A percentile compares a stretch with the other conserved stretches of the same genome.
Evolutionary conservation across 2,888 invertebrate genomes (phyloP).

Genomic region (Aquatica leii): DNA sequence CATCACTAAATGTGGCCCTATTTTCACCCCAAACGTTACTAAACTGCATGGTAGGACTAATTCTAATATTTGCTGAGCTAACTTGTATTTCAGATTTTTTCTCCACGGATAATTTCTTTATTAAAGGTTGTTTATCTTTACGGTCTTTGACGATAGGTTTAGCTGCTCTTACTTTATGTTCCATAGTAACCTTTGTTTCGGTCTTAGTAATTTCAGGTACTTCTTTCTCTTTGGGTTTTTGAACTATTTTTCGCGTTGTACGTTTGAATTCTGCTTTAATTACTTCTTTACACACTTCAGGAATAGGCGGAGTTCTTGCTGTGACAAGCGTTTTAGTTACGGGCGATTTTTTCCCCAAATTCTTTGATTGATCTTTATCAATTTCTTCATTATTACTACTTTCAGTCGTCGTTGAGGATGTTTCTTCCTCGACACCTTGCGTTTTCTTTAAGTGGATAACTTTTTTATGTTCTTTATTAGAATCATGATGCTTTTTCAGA

Average conservation of each 20-base stretch:
- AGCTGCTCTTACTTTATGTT: no score
- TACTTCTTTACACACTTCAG: background rate
- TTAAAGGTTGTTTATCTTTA: constrained; percentile 48
- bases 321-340: background rate
- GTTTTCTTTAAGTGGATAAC: constrained; percentile 36
- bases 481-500: constrained; percentile 40
- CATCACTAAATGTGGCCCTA: constrained; percentile 67
- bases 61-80: constrained; percentile 30
- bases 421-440: constrained; percentile 70
- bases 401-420: constrained; percentile 75
- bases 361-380: constrained; percentile 32
- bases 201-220: constrained; percentile 14
- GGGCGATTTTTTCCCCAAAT: constrained; percentile 27
- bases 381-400: constrained; percentile 69
- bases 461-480: constrained; percentile 39
- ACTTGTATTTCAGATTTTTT: constrained; percentile 42
- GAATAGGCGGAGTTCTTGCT: background rate
- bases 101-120: constrained; percentile 46
- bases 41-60: constrained; percentile 52
- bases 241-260: constrained; percentile 12
- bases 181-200: constrained; percentile 25
- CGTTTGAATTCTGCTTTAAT: constrained; percentile 22
- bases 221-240: constrained; percentile 24
- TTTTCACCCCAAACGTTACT: constrained; percentile 64
- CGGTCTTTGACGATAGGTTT: constrained; percentile 49